These are phyloP conservation scores for Mellilla xanthometata DNA, from an alignment of 2,888 invertebrate species.

Conservation along the genomic window DNA sequence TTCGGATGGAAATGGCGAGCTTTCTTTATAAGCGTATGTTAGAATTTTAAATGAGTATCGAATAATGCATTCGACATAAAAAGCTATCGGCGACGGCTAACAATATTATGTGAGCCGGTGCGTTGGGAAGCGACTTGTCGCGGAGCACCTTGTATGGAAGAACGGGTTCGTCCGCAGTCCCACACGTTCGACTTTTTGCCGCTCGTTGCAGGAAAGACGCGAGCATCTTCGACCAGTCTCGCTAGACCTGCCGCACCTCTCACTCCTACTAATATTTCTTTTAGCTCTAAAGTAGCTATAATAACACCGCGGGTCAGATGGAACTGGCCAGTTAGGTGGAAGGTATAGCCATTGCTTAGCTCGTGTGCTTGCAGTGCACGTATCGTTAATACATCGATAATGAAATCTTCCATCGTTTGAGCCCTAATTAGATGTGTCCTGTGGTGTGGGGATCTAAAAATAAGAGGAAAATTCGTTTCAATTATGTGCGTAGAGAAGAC, in stretches of 20 bases:
- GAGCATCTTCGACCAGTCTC: conserved; percentile 53
- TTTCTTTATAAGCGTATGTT: conserved; percentile 79
- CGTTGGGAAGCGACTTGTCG: conserved; percentile 76
- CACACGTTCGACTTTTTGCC: conserved; percentile 81
- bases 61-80: conserved; percentile 82
- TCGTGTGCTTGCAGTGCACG: conserved; percentile 68
- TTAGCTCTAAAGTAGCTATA: conserved; percentile 41
- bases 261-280: conserved; percentile 30
- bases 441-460: conserved; percentile 18
- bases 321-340: conserved; percentile 48
- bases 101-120: conserved; percentile 80
- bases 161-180: conserved; percentile 79
- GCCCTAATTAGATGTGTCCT: conserved; percentile 60
- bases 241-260: conserved; percentile 48
- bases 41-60: conserved; percentile 83
- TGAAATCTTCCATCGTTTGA: conserved; percentile 57
- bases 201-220: conserved; percentile 68
- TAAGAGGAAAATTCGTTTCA: not conserved
- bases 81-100: conserved; percentile 79
- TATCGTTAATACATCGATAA: conserved; percentile 73
- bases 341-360: conserved; percentile 70
- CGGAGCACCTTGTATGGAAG: conserved; percentile 76
- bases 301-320: conserved; percentile 46
- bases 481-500: too few relatives aligned
- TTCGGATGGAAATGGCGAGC: conserved; percentile 74